Base-by-base conservation (phyloP, 2,113 vertebrate species). In the Rhinichthys klamathensis region DNA sequence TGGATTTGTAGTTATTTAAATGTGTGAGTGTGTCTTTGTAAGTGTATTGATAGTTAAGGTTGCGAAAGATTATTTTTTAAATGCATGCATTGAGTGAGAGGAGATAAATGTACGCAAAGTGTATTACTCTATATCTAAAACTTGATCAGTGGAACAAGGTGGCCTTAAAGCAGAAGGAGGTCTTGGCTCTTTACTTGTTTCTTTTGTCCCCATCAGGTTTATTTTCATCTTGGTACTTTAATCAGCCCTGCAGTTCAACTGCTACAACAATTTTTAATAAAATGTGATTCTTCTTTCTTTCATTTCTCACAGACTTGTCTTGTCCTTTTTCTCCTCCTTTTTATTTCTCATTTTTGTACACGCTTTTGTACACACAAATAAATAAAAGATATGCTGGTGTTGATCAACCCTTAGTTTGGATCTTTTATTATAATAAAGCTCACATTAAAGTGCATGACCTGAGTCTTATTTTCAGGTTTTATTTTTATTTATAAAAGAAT, bases 131-230 rank as follows among this genome's bases (percentile, higher is more conserved):
- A 35, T 90, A 88, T 90, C 35, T 90, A 88, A 92, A 88, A 92
- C 90, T 91, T 93, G 87, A 94, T 86, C 82, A 90, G 92, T 92
- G 92, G 91, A 90, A 91, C 49, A 91, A 92, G 91, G 93, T 93
- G 94, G 93, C 93, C 94, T 95, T 95, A 93, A 88, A 93, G 89
- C 89, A 90, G 89, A 91, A 93, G 87, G 85, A 92, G 73, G 84
- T 89, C 87, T 60, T 67, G 85, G 90, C 89, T 91, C 87, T 91
- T 58, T 80, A 67, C 67, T 80, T 84, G 87, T 90, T 79, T 81
- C 60, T 87, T 58, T 80, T 83, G 83, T 90, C 81, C 88, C 15
- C 35, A 38, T 60, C n/a, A 30, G 49, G 46, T 69, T 9, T 13
- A 89, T 80, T 63, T 54, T 11, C 58, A 61, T 83, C 27, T 82